Base-by-base conservation (phyloP, 2,888 invertebrate species). In the Philhelius pedissequus region DNA sequence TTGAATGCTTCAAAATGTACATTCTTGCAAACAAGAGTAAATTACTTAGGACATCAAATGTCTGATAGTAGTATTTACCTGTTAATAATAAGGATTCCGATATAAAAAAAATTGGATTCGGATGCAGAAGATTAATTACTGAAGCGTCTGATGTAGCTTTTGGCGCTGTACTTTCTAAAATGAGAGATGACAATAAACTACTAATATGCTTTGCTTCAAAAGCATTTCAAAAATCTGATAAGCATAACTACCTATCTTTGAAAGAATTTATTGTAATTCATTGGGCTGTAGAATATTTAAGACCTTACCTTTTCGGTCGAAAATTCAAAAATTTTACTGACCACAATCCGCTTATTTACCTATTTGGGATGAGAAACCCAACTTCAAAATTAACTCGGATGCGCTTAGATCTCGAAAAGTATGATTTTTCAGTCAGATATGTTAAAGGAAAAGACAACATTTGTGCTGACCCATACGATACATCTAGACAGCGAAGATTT, bases 321-420 rank as follows among this genome's bases (percentile, higher is more conserved):
- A 86, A 77, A 40, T 89, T 89, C 64, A 86, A 69, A 43, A 79
- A 89, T 5, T 78, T 88, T 3, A 89, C 88, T 0, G 89, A 89
- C 64, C 89, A 89, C 79, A 86, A 86, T 60, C 88, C 88, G 2
- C 76, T 89, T 2, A 64, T 79, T 30, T 87, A 87, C 80, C 60
- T 87, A 25, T 77, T 86, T 64, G 86, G 75, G 18, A 40, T 86
- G 11, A 88, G 87, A 69, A 88, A 88, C 15, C 87, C 87, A 13
- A 87, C 86, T 15, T 86, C 87, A 0, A 52, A 52, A 6, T 52
- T 90, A 4, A 78, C 88, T 4, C 70, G 88, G 45, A 89, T 88
- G 88, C 50, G 88, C 45, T 74, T n/a, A n/a, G n/a, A n/a, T n/a
- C n/a, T n/a, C n/a, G n/a, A n/a, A n/a, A n/a, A n/a, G n/a, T n/a